These are phyloP conservation scores for Aurelia aurita DNA, from an alignment of 30 jellyfish, hydroid and myxozoan species.

Conservation along the genomic window DNA sequence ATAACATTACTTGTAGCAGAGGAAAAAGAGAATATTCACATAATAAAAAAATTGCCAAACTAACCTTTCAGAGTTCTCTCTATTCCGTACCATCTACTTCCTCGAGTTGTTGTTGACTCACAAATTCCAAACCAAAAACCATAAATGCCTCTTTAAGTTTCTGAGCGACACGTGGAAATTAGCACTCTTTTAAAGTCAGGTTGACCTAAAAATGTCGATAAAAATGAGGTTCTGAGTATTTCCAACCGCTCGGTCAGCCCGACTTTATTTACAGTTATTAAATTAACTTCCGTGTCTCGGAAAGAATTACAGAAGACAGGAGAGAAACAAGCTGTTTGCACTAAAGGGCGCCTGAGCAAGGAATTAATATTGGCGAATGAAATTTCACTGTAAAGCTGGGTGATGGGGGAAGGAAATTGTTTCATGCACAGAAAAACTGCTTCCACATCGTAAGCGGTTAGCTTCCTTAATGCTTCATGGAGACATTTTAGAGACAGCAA, in stretches of 20 bases:
- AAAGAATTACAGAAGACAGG: slow-evolving; percentile 51
- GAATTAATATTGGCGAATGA: not conserved
- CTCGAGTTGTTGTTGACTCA: too few species aligned
- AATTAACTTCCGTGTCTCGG: slow-evolving; percentile 76
- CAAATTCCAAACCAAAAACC: too few species aligned
- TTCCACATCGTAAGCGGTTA: too few species aligned
- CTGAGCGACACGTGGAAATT: not conserved
- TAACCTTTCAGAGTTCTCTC: too few species aligned
- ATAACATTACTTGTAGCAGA: too few species aligned
- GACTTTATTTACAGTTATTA: slow-evolving; percentile 65
- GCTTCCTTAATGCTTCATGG: too few species aligned
- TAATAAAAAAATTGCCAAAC: too few species aligned
- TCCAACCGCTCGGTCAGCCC: slow-evolving; percentile 52
- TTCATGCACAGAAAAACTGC: not conserved
- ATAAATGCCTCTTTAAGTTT: not conserved
- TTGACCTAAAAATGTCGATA: slow-evolving; percentile 43
- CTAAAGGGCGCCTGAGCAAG: slow-evolving; percentile 27
- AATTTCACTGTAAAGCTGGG: too few species aligned
- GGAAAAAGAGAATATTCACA: too few species aligned
- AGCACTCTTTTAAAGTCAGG: slow-evolving; percentile 27
- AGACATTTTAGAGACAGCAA: too few species aligned
- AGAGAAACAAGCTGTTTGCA: slow-evolving; percentile 62
- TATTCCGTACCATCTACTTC: too few species aligned
- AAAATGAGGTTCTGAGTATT: not conserved
- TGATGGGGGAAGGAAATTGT: slow-evolving; percentile 13